Evolutionary conservation across 2,797 vertebrate genomes (phyloP), one percentile per base, ranked within the genome.

Genomic region (Macropodus opercularis): DNA sequence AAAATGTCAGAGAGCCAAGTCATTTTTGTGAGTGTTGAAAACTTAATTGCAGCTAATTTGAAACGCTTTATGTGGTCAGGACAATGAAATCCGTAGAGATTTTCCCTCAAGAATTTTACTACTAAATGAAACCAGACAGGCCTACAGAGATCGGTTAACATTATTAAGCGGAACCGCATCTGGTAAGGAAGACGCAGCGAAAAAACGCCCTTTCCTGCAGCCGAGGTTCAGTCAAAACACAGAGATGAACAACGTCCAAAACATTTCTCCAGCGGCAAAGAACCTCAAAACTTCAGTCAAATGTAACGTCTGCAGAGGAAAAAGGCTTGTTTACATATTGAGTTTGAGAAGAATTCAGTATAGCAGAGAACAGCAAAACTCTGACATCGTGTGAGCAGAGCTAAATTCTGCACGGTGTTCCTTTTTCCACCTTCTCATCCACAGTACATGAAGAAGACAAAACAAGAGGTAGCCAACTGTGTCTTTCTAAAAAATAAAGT

Each of bases 141-240:
- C 44, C 21, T 26, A 23, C 18, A 21, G 26, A 19, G 22, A 17
- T 10, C 21, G 44, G 7, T 23, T 17, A 39, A 35, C 12, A 44
- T 56, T 47, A 41, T 44, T 29, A 57, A 39, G 71, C 35, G 48
- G 39, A 43, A 21, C 44, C 35, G 32, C 50, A 53, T 77, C 61
- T 77, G 46, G 46, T 70, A 31, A 53, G 69, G 22, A 59, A 62
- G 51, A 49, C 38, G 4, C 17, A 54, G 51, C 13, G 17, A 46
- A 63, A 13, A 39, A 18, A 0, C 1, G 19, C 34, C 19, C 46
- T 1, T 38, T 46, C 15, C 18, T 51, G 40, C 32, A 23, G 29
- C 4, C 35, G 29, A 29, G 18, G 18, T 8, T 1, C 14, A 15
- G 22, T 34, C 29, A 31, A 26, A 26, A 26, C 24, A 26, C 29